These are phyloP conservation scores for Bufotes viridis DNA, from an alignment of 2,797 vertebrate genomes.

Conservation along the genomic window DNA sequence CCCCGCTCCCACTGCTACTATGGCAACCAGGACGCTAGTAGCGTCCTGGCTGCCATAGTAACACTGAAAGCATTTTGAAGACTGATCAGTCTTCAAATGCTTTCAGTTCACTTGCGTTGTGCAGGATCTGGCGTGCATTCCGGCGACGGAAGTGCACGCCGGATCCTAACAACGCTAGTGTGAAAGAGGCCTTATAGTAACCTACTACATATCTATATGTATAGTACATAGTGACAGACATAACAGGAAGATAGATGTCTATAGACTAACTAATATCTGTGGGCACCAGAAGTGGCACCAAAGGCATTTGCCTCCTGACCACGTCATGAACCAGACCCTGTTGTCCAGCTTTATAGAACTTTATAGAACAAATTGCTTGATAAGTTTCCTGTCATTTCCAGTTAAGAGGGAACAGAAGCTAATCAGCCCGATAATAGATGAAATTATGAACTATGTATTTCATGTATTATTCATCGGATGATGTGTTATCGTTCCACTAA, in stretches of 20 bases:
- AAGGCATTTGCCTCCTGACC: background rate
- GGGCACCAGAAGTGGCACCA: background rate
- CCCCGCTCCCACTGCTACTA: too few species aligned
- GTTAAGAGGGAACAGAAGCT: slow-evolving; percentile 11
- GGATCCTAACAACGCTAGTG: too few species aligned
- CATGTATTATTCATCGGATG: slow-evolving; percentile 21
- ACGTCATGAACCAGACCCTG: background rate
- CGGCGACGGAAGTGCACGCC: too few species aligned
- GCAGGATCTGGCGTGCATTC: too few species aligned
- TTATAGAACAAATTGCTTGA: background rate
- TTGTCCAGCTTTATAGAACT: background rate
- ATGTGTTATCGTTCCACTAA: background rate
- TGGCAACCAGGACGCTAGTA: too few species aligned
- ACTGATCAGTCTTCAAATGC: too few species aligned
- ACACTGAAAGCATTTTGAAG: too few species aligned
- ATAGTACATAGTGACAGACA: background rate
- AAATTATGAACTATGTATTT: background rate
- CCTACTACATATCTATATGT: background rate
- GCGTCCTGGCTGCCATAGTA: too few species aligned
- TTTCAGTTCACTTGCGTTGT: too few species aligned
- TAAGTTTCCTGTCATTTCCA: slow-evolving; percentile 27
- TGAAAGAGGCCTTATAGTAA: too few species aligned
- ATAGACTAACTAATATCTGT: background rate
- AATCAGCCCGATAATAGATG: slow-evolving; percentile 19
- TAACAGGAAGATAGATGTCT: background rate